phyloP scores from a whole-genome alignment of 2,888 invertebrate genomes.

The Ichneumoninae sp. region DNA sequence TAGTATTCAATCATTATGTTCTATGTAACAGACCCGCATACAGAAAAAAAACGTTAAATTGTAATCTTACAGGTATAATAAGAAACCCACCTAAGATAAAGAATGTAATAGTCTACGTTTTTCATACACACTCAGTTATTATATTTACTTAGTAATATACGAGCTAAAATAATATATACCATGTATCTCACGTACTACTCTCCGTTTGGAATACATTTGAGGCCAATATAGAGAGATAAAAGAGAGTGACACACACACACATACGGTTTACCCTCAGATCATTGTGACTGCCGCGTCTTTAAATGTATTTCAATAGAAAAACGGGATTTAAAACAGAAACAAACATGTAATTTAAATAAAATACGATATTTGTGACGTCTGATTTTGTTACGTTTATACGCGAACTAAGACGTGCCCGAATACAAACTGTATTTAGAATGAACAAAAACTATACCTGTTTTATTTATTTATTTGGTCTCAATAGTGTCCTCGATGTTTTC shows the following conservation, averaged over 20 bases:
- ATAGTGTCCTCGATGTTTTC: constrained; percentile 43
- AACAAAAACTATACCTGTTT: constrained; percentile 55
- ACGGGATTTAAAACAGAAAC: constrained; percentile 12
- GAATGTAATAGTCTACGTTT: constrained; percentile 82
- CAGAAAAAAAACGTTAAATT: constrained; percentile 68
- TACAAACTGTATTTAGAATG: constrained; percentile 64
- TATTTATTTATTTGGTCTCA: constrained; percentile 61
- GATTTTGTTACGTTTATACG: constrained; percentile 70
- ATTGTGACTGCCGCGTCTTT: constrained; percentile 79
- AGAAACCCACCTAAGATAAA: constrained; percentile 82
- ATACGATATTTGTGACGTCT: constrained; percentile 75
- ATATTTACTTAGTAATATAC: constrained; percentile 77
- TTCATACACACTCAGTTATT: constrained; percentile 82
- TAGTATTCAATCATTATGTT: constrained; percentile 76
- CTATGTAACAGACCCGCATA: constrained; percentile 72
- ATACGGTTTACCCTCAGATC: constrained; percentile 57
- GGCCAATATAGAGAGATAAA: constrained; percentile 64
- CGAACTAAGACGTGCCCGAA: constrained; percentile 65
- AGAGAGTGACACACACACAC: constrained; percentile 25
- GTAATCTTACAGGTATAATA: constrained; percentile 74
- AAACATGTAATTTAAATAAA: constrained; percentile 70
- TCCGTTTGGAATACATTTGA: constrained; percentile 74
- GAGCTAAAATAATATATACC: constrained; percentile 65
- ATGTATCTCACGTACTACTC: constrained; percentile 75
- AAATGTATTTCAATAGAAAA: constrained; percentile 77